Evolutionary conservation across 2,113 vertebrate genomes (phyloP), one percentile per base, ranked within the genome.

Genomic region (Meriones unguiculatus): DNA sequence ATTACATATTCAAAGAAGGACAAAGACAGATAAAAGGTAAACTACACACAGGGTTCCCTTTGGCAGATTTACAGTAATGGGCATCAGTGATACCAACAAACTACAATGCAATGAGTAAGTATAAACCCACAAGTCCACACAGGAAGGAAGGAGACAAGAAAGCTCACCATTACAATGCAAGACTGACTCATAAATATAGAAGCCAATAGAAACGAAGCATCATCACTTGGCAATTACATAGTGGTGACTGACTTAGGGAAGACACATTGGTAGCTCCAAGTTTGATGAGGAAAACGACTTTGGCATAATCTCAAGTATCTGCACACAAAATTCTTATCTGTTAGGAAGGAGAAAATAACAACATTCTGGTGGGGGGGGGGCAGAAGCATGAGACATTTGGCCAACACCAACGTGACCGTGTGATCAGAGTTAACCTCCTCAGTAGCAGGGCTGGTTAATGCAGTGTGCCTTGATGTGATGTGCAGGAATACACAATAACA

Each of bases 261-360:
- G 81, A 89, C 38, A 81, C 7, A 76, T 38, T 46, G 22, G 57
- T n/a, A 73, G 52, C 52, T 64, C 57, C 14, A 94, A 92, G 65
- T 67, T 7, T 77, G 69, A 94, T 35, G 30, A 94, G 41, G 69
- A 89, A 86, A 59, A 92, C 30, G 35, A 70, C 81, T 65, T 1
- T 77, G 78, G 46, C 73, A 86, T 46, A 69, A 77, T 64, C 85
- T 90, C 86, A 92, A 50, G 70, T 78, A 50, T 84, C 54, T 90
- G 52, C 73, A 91, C 30, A 91, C 22, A 91, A 93, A 89, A 78
- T 35, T 92, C 32, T 67, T 70, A n/a, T 82, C 30, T 77, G 46
- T 95, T 92, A 87, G 30, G 9, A 93, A 90, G 67, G 46, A 46
- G 64, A 91, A 97, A 92, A 59, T 12, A 72, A 85, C 32, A 85